A percentile compares a stretch with the other conserved stretches of the same genome.
phyloP scores from a whole-genome alignment of 1,140 invertebrate genomes.

The Lepidotrigona ventralis region DNA sequence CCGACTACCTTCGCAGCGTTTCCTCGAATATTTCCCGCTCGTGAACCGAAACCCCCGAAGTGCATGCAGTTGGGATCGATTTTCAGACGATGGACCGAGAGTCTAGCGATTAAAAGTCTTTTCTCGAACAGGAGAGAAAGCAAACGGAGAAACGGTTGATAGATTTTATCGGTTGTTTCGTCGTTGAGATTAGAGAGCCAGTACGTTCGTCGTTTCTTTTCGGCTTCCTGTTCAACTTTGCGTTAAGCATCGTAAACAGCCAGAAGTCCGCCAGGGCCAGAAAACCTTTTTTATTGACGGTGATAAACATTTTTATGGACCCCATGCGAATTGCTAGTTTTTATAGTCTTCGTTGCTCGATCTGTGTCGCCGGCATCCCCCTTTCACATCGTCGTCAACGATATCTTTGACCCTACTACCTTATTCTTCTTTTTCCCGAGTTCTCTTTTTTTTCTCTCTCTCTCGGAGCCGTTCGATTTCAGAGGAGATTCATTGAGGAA shows the following conservation, averaged over 20 bases:
- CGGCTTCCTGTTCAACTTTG: neutral
- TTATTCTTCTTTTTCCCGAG: slow-evolving; percentile 13
- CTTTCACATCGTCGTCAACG: neutral
- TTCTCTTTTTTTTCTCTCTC: neutral
- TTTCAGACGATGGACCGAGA: neutral
- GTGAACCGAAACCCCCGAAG: slow-evolving; percentile 6
- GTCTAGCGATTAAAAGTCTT: slow-evolving; percentile 29
- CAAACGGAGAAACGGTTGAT: slow-evolving; percentile 5
- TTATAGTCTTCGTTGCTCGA: slow-evolving; percentile 64
- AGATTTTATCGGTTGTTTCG: slow-evolving; percentile 67
- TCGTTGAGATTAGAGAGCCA: slow-evolving; percentile 74
- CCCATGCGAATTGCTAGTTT: slow-evolving; percentile 77
- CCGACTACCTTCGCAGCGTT: slow-evolving; percentile 4
- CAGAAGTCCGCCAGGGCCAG: slow-evolving; percentile 53
- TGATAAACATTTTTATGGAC: slow-evolving; percentile 79
- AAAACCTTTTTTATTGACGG: slow-evolving; percentile 75
- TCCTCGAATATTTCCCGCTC: slow-evolving; percentile 45
- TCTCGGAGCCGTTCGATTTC: neutral
- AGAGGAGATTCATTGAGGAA: neutral
- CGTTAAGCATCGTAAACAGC: slow-evolving; percentile 16
- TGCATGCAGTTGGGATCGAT: slow-evolving; percentile 6
- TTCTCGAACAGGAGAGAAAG: slow-evolving; percentile 60
- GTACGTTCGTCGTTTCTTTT: slow-evolving; percentile 46
- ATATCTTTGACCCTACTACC: slow-evolving; percentile 24
- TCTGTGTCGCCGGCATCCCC: slow-evolving; percentile 20